Conservation (phyloP, 2,797 vertebrate species). For the Microctenopoma steveboyesi region DNA sequence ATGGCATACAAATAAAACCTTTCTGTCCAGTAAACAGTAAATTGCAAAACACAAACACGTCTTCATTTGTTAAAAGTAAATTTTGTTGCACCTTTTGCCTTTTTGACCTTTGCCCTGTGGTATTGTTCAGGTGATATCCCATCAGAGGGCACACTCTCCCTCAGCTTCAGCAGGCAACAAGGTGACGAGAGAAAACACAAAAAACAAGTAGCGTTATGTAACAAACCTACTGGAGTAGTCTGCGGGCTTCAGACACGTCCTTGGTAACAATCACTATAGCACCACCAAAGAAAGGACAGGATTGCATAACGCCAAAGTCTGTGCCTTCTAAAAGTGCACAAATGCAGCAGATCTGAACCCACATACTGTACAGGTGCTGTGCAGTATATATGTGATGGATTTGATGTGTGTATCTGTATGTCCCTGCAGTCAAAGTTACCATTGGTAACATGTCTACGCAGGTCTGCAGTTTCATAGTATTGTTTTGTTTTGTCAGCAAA, state of each 20-base stretch:
- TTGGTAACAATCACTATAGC: slow-evolving; percentile 71
- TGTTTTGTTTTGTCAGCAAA: slow-evolving; percentile 19
- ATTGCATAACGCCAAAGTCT: slow-evolving; percentile 55
- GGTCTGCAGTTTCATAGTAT: not conserved
- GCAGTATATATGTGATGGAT: not conserved
- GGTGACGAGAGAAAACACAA: slow-evolving; percentile 33
- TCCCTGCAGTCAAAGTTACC: not conserved
- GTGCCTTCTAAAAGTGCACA: slow-evolving; percentile 3
- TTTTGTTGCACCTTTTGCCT: slow-evolving; percentile 6
- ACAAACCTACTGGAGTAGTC: slow-evolving; percentile 46
- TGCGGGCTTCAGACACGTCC: slow-evolving; percentile 53
- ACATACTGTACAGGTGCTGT: not conserved
- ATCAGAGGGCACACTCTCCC: slow-evolving; percentile 21
- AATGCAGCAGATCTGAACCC: slow-evolving; percentile 7
- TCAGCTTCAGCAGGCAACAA: slow-evolving; percentile 28
- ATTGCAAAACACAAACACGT: not conserved
- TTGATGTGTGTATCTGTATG: not conserved
- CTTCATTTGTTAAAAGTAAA: not conserved
- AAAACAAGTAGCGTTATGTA: slow-evolving; percentile 51
- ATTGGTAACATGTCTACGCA: not conserved
- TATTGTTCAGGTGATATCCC: slow-evolving; percentile 23
- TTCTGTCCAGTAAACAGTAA: too few species aligned
- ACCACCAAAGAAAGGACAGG: slow-evolving; percentile 43
- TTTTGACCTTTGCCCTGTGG: not conserved
- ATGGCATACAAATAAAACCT: too few species aligned